Evolutionary conservation across 2,888 invertebrate species (phyloP).

Genomic region (Spilarctia lutea): DNA sequence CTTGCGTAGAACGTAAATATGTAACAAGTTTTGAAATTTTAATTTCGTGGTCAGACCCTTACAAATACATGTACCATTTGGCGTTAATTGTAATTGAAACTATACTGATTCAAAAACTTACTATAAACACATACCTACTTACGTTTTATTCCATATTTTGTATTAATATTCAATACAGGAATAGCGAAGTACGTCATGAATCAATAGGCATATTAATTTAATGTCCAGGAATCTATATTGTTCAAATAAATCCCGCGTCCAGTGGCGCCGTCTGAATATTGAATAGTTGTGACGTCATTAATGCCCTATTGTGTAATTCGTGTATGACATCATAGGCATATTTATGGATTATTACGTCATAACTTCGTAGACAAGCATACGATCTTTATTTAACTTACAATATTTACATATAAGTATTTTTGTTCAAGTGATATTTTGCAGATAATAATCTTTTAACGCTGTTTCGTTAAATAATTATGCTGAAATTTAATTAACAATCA

Average conservation of each 20-base stretch:
- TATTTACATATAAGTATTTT: too few species aligned
- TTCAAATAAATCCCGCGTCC: conserved; percentile 8
- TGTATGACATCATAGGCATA: conserved; percentile 40
- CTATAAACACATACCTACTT: not conserved
- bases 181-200: not conserved
- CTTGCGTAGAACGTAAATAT: too few species aligned
- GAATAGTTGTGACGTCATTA: conserved; percentile 11
- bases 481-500: too few species aligned
- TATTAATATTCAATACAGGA: conserved; percentile 3
- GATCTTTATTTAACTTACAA: not conserved
- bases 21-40: not conserved
- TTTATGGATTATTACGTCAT: conserved; percentile 20
- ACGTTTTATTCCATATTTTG: not conserved
- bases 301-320: conserved; percentile 12
- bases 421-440: too few species aligned
- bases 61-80: not conserved
- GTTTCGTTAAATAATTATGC: too few species aligned
- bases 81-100: not conserved
- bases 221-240: not conserved
- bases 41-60: not conserved
- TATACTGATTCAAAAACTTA: not conserved
- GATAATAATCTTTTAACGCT: too few species aligned
- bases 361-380: not conserved
- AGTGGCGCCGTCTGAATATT: conserved; percentile 1
- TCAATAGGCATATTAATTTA: conserved; percentile 3